Conservation (phyloP, 2,113 vertebrate genomes). For the Alaudala cheleensis region DNA sequence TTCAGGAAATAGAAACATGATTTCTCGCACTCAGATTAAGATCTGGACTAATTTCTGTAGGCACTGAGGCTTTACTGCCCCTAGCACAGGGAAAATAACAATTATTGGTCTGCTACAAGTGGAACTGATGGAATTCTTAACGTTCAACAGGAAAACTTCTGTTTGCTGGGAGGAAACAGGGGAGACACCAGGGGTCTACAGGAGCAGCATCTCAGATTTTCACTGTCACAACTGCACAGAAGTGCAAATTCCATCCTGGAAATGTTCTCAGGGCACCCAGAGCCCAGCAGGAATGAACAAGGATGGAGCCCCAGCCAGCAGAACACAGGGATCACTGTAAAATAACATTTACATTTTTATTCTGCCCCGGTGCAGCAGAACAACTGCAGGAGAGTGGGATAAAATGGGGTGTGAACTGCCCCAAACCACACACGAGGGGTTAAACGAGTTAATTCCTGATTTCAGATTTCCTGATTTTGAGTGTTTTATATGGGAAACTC, state of each 20-base stretch:
- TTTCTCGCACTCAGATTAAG: background rate
- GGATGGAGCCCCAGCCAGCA: background rate
- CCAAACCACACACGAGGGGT: background rate
- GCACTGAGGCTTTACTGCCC: background rate
- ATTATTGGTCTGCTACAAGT: background rate
- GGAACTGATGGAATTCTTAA: background rate
- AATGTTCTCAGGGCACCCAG: background rate
- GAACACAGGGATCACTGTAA: background rate
- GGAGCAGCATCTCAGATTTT: background rate
- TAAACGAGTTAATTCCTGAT: background rate
- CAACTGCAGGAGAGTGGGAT: background rate
- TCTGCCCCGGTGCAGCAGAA: background rate
- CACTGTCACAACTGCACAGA: rapidly evolving
- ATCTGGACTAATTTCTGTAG: background rate
- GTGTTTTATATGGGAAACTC: background rate
- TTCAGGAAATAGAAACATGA: background rate
- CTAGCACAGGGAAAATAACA: background rate
- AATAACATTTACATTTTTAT: background rate
- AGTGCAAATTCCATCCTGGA: background rate
- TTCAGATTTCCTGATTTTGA: background rate
- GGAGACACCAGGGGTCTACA: background rate
- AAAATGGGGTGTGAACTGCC: background rate
- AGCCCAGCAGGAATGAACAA: background rate
- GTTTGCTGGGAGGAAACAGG: background rate
- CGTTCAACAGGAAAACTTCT: background rate